Evolutionary conservation across 2,797 vertebrate genomes (phyloP), one percentile per base, ranked within the genome.

Genomic region (Emydoidea blandingii): DNA sequence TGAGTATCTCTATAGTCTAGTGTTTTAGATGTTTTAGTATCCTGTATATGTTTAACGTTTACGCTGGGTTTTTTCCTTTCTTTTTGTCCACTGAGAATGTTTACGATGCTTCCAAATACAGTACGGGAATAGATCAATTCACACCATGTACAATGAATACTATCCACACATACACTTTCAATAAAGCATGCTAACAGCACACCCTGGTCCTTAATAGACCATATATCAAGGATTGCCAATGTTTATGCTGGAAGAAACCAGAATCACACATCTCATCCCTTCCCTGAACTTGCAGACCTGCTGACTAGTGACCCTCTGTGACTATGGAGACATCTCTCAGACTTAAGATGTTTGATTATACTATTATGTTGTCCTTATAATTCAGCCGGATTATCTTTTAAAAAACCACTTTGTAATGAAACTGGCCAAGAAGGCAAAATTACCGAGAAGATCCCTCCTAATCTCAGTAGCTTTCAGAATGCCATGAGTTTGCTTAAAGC

Each of bases 281-380:
- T 81, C 14, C 83, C 79, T 87, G 59, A 81, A 81, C 10, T 68
- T 86, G 68, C 52, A 84, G 52, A 41, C 90, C 90, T 88, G 87
- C 93, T 93, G 86, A 62, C 79, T 81, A 79, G 49, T 91, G 86
- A 91, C 87, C 79, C 76, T 88, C 94, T 74, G 47, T 85, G 83
- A 81, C 59, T 94, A 62, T 89, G 91, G 62, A 94, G 81, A 74
- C 50, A 59, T 21, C 89, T 89, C 68, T 92, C 68, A 93, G 56
- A 81, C 87, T 47, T 89, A 81, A 92, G 49, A 53, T 37, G 49
- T 3, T 25, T 85, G 56, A 87, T 89, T 47, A 65, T 50, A 14
- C 82, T 89, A 9, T 86, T 91, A 53, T 94, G 93, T 92, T 93
- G 79, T 89, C 87, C 83, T 95, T 23, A 23, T 41, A 72, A 72